Evolutionary conservation across 2,888 invertebrate genomes (phyloP).

Genomic region (Cheilosia urbana): DNA sequence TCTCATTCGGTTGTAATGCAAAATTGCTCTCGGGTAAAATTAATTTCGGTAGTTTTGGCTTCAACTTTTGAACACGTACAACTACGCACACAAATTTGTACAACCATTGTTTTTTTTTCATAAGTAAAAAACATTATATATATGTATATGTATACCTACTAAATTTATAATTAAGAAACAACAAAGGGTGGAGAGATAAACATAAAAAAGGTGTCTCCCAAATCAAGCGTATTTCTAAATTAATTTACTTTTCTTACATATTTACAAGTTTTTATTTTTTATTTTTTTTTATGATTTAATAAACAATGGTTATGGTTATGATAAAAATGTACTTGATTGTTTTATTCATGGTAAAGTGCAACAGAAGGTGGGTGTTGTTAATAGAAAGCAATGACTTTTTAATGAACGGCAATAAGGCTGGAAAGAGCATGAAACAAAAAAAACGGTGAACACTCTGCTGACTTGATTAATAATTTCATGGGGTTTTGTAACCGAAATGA

Average conservation of each 20-base stretch:
- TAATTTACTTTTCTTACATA: conserved; percentile 37
- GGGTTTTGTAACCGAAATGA: not conserved
- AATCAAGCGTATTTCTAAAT: conserved; percentile 43
- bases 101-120: conserved; percentile 34
- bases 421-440: conserved; percentile 23
- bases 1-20: conserved; percentile 78
- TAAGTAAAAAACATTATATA: conserved; percentile 1
- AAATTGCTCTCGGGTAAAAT: conserved; percentile 82
- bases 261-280: conserved; percentile 31
- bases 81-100: conserved; percentile 78
- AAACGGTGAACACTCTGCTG: too few species aligned
- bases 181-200: not conserved
- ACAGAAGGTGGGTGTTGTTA: conserved; percentile 33
- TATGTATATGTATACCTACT: not conserved
- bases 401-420: conserved; percentile 25
- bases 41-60: conserved; percentile 83
- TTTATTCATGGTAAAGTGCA: conserved; percentile 21
- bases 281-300: conserved; percentile 25
- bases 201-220: not conserved
- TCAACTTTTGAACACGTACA: conserved; percentile 83
- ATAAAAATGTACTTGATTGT: conserved; percentile 60
- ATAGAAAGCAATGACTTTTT: conserved; percentile 50
- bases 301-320: conserved; percentile 20
- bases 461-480: conserved; percentile 44
- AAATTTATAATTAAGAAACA: conserved; percentile 13